These are phyloP conservation scores for Thunnus albacares DNA, from an alignment of 2,797 vertebrate genomes.

Conservation along the genomic window DNA sequence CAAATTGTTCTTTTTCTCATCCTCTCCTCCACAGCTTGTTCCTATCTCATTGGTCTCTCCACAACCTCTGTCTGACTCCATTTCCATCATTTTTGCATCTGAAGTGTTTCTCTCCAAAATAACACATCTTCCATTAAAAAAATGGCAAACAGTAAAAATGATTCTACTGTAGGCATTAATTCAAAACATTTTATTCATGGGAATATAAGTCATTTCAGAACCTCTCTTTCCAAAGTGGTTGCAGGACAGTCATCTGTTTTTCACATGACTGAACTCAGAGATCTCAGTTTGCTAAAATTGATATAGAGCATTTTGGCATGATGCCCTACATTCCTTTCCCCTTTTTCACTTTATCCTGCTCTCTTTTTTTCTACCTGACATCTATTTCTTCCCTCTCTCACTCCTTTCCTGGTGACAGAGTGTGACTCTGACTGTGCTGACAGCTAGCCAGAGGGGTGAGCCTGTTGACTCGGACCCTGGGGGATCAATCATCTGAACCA, in stretches of 20 bases:
- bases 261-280: conserved; percentile 15
- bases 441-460: conserved; percentile 63
- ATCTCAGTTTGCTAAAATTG: conserved; percentile 25
- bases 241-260: conserved; percentile 1
- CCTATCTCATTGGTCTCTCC: not conserved
- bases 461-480: conserved; percentile 37
- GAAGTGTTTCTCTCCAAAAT: not conserved
- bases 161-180: not conserved
- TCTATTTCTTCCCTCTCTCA: conserved; percentile 20
- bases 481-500: conserved; percentile 77
- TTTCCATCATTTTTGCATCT: conserved; percentile 5
- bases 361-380: conserved; percentile 12
- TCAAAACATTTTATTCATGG: conserved; percentile 1
- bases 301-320: conserved; percentile 29
- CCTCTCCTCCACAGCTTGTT: not conserved
- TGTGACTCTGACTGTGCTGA: conserved; percentile 64
- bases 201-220: not conserved
- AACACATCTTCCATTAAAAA: conserved; percentile 7
- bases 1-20: not conserved
- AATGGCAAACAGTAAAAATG: conserved; percentile 14
- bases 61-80: not conserved
- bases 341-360: not conserved
- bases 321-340: conserved; percentile 3
- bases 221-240: not conserved
- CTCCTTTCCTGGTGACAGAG: conserved; percentile 58